Percentiles rank a stretch among this genome's conserved stretches.
phyloP scores from a whole-genome alignment of 2,113 vertebrate genomes.

The Colaptes auratus region DNA sequence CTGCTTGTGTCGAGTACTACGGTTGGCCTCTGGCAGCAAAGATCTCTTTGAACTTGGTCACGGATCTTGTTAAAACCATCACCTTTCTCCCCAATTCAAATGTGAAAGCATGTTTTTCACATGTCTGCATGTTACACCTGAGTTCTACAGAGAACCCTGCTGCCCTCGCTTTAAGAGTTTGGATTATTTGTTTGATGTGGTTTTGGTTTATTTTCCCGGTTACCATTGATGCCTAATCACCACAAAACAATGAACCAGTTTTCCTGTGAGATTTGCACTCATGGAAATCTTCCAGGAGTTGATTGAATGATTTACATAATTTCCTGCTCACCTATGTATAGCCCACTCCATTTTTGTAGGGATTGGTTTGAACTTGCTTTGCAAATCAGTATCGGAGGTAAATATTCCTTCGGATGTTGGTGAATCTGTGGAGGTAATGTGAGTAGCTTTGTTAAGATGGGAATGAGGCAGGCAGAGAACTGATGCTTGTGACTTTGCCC shows the following conservation, averaged over 20 bases:
- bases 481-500: background rate
- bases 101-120: background rate
- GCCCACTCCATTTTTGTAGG: background rate
- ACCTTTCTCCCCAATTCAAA: background rate
- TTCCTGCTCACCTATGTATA: background rate
- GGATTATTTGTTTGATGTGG: background rate
- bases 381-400: background rate
- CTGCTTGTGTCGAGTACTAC: background rate
- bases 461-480: background rate
- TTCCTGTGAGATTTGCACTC: background rate
- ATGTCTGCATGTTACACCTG: background rate
- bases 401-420: background rate
- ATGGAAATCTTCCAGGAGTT: background rate
- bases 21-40: background rate
- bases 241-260: background rate
- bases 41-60: background rate
- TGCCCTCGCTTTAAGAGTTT: background rate
- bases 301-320: background rate
- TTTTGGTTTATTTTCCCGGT: background rate
- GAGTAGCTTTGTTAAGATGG: background rate
- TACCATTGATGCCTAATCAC: background rate
- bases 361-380: background rate
- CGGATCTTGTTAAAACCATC: background rate
- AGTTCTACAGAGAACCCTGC: background rate
- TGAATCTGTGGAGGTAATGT: background rate